phyloP scores from a whole-genome alignment of 2,113 vertebrate genomes.

The Lophochroa leadbeateri region DNA sequence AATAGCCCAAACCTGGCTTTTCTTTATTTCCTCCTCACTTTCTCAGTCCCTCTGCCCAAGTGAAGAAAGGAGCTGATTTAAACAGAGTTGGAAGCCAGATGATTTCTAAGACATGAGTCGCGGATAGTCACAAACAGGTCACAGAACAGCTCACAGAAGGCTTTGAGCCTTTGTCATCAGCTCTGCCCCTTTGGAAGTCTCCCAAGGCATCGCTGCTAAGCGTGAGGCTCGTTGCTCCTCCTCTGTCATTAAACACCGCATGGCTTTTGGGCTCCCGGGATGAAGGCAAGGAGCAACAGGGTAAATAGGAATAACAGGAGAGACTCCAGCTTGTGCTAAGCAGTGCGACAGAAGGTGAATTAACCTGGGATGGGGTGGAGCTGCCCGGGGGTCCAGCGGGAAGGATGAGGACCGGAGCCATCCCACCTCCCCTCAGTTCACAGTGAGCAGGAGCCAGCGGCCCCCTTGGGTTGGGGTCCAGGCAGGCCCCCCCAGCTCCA shows the following conservation, averaged over 20 bases:
- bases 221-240: fast-evolving
- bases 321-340: fast-evolving
- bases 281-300: fast-evolving
- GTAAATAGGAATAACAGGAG: fast-evolving
- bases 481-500: background rate
- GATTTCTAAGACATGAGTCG: fast-evolving
- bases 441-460: background rate
- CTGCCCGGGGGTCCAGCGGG: background rate
- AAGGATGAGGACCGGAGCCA: background rate
- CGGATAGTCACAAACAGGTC: fast-evolving
- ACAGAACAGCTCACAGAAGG: background rate
- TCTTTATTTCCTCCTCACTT: background rate
- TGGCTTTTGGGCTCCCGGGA: background rate
- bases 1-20: background rate
- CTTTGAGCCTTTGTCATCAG: background rate
- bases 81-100: background rate
- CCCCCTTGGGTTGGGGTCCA: fast-evolving
- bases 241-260: fast-evolving
- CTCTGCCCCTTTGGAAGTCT: background rate
- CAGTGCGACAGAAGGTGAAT: fast-evolving
- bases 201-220: fast-evolving
- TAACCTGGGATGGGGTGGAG: fast-evolving
- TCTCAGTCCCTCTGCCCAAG: background rate
- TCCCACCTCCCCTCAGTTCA: background rate
- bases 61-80: background rate